These are phyloP conservation scores for Plemyria rubiginata DNA, from an alignment of 2,888 invertebrate genomes.

Conservation along the genomic window DNA sequence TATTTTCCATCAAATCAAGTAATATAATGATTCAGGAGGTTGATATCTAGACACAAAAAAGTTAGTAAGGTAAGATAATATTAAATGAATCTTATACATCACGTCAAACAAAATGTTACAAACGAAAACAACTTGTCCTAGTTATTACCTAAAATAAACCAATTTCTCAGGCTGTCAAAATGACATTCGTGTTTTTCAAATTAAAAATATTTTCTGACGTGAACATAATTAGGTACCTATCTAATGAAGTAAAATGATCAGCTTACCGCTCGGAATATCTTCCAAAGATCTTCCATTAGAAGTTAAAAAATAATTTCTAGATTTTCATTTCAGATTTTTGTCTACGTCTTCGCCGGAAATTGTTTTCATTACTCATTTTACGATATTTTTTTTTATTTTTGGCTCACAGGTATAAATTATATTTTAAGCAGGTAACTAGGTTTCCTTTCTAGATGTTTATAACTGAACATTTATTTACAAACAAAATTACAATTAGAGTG, in stretches of 20 bases:
- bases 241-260: conserved; percentile 22
- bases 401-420: no score
- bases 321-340: background rate
- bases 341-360: conserved; percentile 9
- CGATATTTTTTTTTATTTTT: background rate
- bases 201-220: conserved; percentile 7
- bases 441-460: no score
- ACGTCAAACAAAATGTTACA: background rate
- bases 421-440: no score
- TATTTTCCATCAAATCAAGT: no score
- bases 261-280: conserved; percentile 7
- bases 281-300: conserved; percentile 4
- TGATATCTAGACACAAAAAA: no score
- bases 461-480: no score
- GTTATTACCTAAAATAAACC: background rate
- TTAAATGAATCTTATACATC: no score
- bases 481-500: no score
- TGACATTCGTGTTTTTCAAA: background rate
- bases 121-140: background rate
- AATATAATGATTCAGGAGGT: no score
- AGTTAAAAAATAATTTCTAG: conserved; percentile 8
- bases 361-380: conserved; percentile 2
- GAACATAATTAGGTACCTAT: conserved; percentile 1
- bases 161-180: conserved; percentile 12
- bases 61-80: no score